Percentiles rank a stretch among this genome's conserved stretches.
phyloP scores from a whole-genome alignment of 2,797 vertebrate species.

The Pteronotus mesoamericanus region DNA sequence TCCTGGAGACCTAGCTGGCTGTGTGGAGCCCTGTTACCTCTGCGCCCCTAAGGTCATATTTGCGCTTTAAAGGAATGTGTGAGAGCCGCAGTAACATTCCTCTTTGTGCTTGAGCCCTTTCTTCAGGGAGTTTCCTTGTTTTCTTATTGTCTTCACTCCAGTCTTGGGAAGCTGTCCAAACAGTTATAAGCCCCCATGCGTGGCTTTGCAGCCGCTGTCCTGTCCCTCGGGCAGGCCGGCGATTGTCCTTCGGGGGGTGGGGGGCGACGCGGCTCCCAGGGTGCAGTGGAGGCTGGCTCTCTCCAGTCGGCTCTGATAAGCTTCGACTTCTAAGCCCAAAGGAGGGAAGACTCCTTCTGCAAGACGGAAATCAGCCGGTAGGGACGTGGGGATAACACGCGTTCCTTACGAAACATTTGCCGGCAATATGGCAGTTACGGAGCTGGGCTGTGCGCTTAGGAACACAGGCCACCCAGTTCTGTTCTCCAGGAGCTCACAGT shows the following conservation, averaged over 20 bases:
- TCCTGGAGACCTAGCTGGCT: not conserved
- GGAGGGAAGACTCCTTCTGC: not conserved
- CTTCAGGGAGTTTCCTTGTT: not conserved
- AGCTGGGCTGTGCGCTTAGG: not conserved
- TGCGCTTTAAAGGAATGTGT: constrained; percentile 12
- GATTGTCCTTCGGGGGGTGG: not conserved
- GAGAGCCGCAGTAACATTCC: not conserved
- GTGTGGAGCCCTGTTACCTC: not conserved
- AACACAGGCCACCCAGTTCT: not conserved
- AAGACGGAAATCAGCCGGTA: not conserved
- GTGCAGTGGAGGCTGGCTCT: not conserved
- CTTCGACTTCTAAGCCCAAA: not conserved
- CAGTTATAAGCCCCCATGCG: not conserved
- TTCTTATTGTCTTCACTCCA: not conserved
- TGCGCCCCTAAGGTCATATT: not conserved
- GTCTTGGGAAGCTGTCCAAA: not conserved
- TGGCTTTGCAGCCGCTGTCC: not conserved
- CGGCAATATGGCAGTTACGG: rapidly evolving
- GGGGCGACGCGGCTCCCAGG: not conserved
- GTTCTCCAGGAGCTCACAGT: not conserved
- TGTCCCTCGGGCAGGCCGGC: not conserved
- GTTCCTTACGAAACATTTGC: not conserved
- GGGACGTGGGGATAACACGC: not conserved
- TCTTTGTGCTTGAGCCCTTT: not conserved
- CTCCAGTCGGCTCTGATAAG: not conserved